Percentiles rank a stretch among this genome's conserved stretches.
Evolutionary conservation across 2,888 invertebrate genomes (phyloP).

Genomic region (Cantharis lateralis): DNA sequence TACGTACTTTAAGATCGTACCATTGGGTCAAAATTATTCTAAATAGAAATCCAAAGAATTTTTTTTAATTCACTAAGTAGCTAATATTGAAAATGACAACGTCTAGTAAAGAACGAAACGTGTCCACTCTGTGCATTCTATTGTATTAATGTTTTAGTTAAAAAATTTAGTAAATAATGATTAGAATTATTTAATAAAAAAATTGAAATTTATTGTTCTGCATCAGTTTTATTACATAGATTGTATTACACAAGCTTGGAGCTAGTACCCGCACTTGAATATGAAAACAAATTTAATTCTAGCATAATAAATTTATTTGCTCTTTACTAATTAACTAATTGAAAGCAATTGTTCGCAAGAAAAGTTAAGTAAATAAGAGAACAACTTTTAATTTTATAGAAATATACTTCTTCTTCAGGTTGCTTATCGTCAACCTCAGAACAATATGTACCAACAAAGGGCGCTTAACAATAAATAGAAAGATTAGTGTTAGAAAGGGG

Average conservation of each 20-base stretch:
- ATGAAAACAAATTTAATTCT: background rate
- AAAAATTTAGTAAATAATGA: background rate
- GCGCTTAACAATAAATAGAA: background rate
- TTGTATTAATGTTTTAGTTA: background rate
- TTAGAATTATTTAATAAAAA: background rate
- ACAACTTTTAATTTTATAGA: background rate
- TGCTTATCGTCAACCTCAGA: background rate
- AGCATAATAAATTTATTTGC: background rate
- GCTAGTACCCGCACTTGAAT: background rate
- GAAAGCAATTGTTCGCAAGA: background rate
- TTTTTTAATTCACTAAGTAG: no score
- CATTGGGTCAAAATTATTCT: no score
- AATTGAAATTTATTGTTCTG: background rate
- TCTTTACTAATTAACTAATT: background rate
- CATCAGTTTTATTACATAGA: background rate
- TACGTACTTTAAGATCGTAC: no score
- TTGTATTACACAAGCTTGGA: background rate
- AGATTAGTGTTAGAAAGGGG: background rate
- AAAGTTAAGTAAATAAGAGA: background rate
- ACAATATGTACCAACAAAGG: background rate
- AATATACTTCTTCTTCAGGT: background rate
- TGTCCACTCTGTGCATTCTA: no score
- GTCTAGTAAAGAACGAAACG: no score
- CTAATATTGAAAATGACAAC: no score
- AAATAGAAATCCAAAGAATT: no score